Base-by-base conservation (phyloP, 2,888 invertebrate species). In the Fragum whitleyi region DNA sequence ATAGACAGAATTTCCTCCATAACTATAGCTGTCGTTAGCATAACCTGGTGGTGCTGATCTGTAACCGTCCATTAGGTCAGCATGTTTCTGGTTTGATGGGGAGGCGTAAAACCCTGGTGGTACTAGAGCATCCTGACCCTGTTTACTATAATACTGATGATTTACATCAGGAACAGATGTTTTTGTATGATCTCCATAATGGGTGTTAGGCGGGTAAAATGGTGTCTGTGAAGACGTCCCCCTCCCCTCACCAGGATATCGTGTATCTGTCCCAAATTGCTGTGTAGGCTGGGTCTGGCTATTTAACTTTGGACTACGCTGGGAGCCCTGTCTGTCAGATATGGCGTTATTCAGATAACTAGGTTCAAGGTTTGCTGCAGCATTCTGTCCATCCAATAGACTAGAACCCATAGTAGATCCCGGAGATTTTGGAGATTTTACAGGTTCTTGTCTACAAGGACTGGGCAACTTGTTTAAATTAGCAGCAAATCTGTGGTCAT, bases 401-500 rank as follows among this genome's bases (percentile, higher is more conserved):
- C 65, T 65, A 6, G 29, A 47, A 14, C 67, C 42, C 16, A 47
- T 67, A 2, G 23, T 47, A 42, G 42, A 26, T 16, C 9, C 69
- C 7, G 69, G 14, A 65, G 65, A 42, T 42, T 65, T 42, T 14
- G 69, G 14, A 42, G 65, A 42, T 42, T 65, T 42, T 9, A 42
- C 7, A 14, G 28, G 21, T 11, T 69, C 69, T 21, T 51, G 69
- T n/a, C 53, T 51, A 29, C 53, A 28, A 9, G 69, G 68, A 36
- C 59, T 39, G 26, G 80, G 80, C 26, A 80, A 19, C 68, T 76
- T 80, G 26, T 80, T 67, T 39, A 80, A 76, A 47, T 80, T 80
- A 9, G 76, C 80, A 28, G 76, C 80, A 80, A 80, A 76, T 59
- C 80, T 72, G n/a, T 53, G 59, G 19, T 80, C 80, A 69, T 61